phyloP scores from a whole-genome alignment of 2,888 invertebrate species.

The Sipha maydis region DNA sequence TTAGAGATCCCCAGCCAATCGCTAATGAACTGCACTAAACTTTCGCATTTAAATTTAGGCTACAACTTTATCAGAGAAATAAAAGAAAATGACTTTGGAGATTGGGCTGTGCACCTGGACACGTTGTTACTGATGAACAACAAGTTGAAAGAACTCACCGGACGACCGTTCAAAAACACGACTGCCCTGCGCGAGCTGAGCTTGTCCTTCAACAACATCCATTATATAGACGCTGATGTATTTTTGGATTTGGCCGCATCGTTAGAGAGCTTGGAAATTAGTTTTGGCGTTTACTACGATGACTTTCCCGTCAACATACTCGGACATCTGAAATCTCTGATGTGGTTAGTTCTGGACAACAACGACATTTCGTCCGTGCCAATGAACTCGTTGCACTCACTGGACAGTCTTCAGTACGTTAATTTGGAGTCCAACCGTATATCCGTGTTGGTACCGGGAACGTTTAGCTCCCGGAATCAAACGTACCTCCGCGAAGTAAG shows the following conservation, averaged over 20 bases:
- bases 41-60: constrained; percentile 88
- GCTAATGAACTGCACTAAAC: constrained; percentile 77
- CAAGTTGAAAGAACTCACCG: constrained; percentile 77
- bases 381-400: constrained; percentile 77
- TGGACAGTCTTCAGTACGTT: constrained; percentile 79
- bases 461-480: constrained; percentile 78
- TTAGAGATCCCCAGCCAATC: constrained; percentile 77
- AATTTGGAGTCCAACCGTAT: constrained; percentile 89
- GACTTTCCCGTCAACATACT: constrained; percentile 81
- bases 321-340: constrained; percentile 77
- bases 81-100: constrained; percentile 79
- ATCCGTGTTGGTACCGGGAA: constrained; percentile 75
- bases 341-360: constrained; percentile 88
- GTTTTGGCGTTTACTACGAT: constrained; percentile 85
- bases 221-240: constrained; percentile 82
- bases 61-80: constrained; percentile 83
- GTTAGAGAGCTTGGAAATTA: constrained; percentile 84
- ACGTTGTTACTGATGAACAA: constrained; percentile 87
- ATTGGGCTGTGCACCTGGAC: constrained; percentile 82
- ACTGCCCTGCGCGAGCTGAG: constrained; percentile 86
- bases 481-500: constrained; percentile 81
- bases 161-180: constrained; percentile 78
- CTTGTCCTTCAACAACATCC: constrained; percentile 89
- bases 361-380: constrained; percentile 83
- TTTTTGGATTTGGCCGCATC: constrained; percentile 81